Evolutionary conservation across 2,888 invertebrate genomes (phyloP).

Genomic region (Dilophus febrilis): DNA sequence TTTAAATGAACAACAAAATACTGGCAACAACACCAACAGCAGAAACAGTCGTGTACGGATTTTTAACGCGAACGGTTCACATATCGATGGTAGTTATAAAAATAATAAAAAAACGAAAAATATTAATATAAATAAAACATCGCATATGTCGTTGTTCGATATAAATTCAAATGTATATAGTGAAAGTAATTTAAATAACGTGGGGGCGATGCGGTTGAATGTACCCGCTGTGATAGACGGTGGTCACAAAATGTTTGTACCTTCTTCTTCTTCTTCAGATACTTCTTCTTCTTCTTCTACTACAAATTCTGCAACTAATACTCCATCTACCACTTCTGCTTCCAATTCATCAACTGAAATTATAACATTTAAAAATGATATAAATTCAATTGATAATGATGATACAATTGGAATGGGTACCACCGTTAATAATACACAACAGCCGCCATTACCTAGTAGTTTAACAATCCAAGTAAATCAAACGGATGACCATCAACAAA

Average conservation of each 20-base stretch:
- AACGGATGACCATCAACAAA: slow-evolving; percentile 4
- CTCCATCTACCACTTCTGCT: slow-evolving; percentile 1
- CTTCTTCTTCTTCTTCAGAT: slow-evolving; percentile 4
- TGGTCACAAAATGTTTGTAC: background rate
- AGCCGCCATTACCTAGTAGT: too few relatives aligned
- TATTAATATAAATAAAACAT: too few relatives aligned
- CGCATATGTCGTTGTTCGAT: too few relatives aligned
- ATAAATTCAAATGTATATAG: background rate
- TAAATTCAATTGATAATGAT: slow-evolving; percentile 1
- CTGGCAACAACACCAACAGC: slow-evolving; percentile 1
- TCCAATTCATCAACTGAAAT: background rate
- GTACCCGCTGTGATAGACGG: slow-evolving; percentile 17
- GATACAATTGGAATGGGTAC: slow-evolving; percentile 10
- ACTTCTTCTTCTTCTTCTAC: background rate
- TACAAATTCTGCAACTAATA: slow-evolving; percentile 4
- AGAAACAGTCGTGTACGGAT: slow-evolving; percentile 4
- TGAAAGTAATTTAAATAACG: background rate
- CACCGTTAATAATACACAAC: slow-evolving; percentile 16
- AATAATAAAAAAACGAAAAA: too few relatives aligned
- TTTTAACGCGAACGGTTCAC: slow-evolving; percentile 3
- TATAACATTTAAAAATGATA: too few relatives aligned
- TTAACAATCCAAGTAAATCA: slow-evolving; percentile 29
- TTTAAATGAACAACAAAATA: background rate
- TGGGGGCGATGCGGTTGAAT: slow-evolving; percentile 23
- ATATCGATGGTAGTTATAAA: too few relatives aligned